A percentile compares a stretch with the other conserved stretches of the same genome.
These are phyloP conservation scores for Callosobruchus maculatus DNA, from an alignment of 2,888 invertebrate genomes.

Conservation along the genomic window DNA sequence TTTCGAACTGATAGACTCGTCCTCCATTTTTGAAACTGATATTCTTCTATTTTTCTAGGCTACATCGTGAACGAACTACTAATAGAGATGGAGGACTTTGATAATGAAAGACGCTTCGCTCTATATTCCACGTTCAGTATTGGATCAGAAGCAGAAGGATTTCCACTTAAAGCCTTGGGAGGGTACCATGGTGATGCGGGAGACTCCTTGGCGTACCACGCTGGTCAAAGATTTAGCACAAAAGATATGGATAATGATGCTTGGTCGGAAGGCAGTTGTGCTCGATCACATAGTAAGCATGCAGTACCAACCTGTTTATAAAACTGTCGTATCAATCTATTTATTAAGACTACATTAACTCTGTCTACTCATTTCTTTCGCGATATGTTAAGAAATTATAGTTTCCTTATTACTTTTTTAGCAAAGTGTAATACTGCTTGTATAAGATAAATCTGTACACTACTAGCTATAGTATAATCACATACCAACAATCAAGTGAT, in stretches of 20 bases:
- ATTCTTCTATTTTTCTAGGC: slow-evolving; percentile 20
- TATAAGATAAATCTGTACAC: too few species aligned
- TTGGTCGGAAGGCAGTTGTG: slow-evolving; percentile 68
- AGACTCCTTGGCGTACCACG: slow-evolving; percentile 67
- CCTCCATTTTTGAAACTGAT: too few species aligned
- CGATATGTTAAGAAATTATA: too few species aligned
- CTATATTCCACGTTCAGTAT: slow-evolving; percentile 64
- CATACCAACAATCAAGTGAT: too few species aligned
- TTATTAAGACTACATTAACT: too few species aligned
- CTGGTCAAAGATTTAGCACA: slow-evolving; percentile 69
- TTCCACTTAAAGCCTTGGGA: slow-evolving; percentile 63
- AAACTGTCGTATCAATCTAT: too few species aligned
- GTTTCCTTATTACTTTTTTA: too few species aligned
- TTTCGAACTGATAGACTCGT: too few species aligned
- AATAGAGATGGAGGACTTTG: slow-evolving; percentile 61
- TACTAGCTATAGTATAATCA: too few species aligned
- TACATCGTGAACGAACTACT: slow-evolving; percentile 55
- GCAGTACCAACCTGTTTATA: too few species aligned
- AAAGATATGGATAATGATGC: slow-evolving; percentile 66
- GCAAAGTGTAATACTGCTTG: too few species aligned
- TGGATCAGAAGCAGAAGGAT: slow-evolving; percentile 63
- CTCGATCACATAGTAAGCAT: slow-evolving; percentile 56
- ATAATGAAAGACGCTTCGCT: slow-evolving; percentile 56
- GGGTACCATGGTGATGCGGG: slow-evolving; percentile 58
- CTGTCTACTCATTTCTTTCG: too few species aligned